Base-by-base conservation (phyloP, 92 coral and sea anemone species). In the Parazoanthus darwini region DNA sequence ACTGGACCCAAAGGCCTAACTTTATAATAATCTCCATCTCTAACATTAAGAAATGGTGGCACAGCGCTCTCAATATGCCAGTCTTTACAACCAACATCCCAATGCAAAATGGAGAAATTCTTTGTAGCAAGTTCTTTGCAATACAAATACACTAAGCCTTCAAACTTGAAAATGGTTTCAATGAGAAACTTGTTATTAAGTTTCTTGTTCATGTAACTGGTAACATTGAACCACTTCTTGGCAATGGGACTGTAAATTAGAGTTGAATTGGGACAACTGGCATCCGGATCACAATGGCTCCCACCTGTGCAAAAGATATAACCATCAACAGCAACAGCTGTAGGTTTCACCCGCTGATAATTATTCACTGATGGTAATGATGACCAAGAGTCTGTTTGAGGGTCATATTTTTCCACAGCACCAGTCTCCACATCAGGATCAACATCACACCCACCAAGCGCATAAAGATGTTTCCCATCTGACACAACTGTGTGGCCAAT, bases 281-380 rank as follows among this genome's bases (percentile, higher is more conserved):
- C 1, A 25, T n/a, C 6, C 1, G 36, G 35, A 70, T 70, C 16
- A 15, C 22, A 29, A 29, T 23, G 13, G 23, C 14, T 72, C 16
- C 77, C 44, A 33, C 77, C 78, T 74, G 78, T 13, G 20, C 13
- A 42, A 35, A 74, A 74, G 44, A 74, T 36, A 74, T 74, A 74
- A 13, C 78, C 78, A 74, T 74, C 78, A 37, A 74, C 78, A 36
- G 78, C 78, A 74, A 74, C 39, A 74, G 78, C 78, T 36, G 46
- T 35, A 74, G 46, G 11, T 36, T 74, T 8, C 15, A 35, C 39
- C 42, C 25, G 46, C 1, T 37, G 8, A 35, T 74, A 11, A 11
- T 37, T 8, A 37, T 38, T 48, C 78, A 74, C 29, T 74, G 78
- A 22, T 74, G 78, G 39, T 74, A 74, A 15, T 8, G 42, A 74